phyloP scores from a whole-genome alignment of 2,888 invertebrate species.

The Zaprionus bogoriensis region DNA sequence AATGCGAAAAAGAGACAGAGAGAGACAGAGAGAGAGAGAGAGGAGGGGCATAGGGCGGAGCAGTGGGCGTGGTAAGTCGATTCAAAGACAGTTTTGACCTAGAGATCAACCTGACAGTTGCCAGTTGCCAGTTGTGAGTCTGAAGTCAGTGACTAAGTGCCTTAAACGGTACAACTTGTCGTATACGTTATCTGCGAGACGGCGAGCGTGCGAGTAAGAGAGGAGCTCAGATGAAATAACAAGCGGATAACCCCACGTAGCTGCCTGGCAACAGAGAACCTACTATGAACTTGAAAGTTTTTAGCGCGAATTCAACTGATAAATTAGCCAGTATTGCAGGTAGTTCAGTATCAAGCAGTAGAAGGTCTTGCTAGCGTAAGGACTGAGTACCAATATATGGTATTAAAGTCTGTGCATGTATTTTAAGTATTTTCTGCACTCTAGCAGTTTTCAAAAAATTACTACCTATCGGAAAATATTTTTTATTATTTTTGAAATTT shows the following conservation, averaged over 20 bases:
- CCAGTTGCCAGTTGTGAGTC: neutral
- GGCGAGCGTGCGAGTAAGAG: no score
- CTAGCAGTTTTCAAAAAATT: no score
- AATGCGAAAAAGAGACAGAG: neutral
- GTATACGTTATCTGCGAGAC: constrained; percentile 19
- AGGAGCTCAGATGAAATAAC: constrained; percentile 16
- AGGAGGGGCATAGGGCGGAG: neutral
- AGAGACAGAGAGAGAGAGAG: neutral
- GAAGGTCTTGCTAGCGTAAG: no score
- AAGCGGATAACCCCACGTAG: constrained; percentile 1
- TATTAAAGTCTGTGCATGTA: no score
- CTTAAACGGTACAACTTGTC: constrained; percentile 26
- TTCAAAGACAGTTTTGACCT: constrained; percentile 18
- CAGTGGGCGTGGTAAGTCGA: constrained; percentile 3
- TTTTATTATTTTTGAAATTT: no score
- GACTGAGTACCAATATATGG: no score
- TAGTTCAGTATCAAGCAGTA: no score
- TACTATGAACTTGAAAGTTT: neutral
- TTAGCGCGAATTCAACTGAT: neutral
- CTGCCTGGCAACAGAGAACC: neutral
- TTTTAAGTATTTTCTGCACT: no score
- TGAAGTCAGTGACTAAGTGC: constrained; percentile 16
- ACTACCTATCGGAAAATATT: no score
- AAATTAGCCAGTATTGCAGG: neutral
- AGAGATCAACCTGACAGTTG: constrained; percentile 17